phyloP scores from a whole-genome alignment of 2,113 vertebrate genomes.

The Clinocottus analis region DNA sequence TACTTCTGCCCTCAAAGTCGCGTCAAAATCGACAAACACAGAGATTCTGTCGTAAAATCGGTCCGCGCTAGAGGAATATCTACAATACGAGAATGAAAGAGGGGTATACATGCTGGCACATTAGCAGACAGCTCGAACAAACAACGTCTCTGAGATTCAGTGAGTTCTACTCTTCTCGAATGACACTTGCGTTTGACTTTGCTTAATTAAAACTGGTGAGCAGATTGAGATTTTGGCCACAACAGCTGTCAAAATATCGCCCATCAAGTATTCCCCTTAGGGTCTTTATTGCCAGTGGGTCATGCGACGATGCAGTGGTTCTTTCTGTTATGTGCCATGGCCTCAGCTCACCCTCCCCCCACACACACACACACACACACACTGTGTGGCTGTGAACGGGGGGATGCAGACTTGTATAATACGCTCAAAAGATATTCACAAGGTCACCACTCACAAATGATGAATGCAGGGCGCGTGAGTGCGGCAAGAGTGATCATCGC shows the following conservation, averaged over 20 bases:
- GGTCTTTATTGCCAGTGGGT: constrained; percentile 21
- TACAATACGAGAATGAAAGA: neutral
- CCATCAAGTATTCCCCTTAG: constrained; percentile 27
- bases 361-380: no score
- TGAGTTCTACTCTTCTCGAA: neutral
- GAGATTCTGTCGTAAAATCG: neutral
- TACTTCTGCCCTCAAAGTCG: constrained; percentile 9
- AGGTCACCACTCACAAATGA: constrained; percentile 37
- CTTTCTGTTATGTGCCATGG: constrained; percentile 41
- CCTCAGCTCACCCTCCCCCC: constrained; percentile 23
- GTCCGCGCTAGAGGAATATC: neutral
- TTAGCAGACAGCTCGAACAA: neutral
- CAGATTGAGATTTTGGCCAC: constrained; percentile 27
- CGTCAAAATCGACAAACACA: constrained; percentile 7
- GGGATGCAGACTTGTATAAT: constrained; percentile 48
- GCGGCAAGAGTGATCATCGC: constrained; percentile 38
- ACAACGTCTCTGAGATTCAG: neutral
- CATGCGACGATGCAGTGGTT: constrained; percentile 40
- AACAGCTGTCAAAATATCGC: neutral
- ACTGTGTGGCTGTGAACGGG: constrained; percentile 32
- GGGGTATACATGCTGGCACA: neutral
- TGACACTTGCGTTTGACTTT: neutral
- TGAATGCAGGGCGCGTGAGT: constrained; percentile 25
- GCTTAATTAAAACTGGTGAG: constrained; percentile 9
- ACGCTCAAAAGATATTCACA: constrained; percentile 50